Percentiles rank a stretch among this genome's conserved stretches.
Conservation (phyloP, 2,888 invertebrate species). For the Apamea anceps region DNA sequence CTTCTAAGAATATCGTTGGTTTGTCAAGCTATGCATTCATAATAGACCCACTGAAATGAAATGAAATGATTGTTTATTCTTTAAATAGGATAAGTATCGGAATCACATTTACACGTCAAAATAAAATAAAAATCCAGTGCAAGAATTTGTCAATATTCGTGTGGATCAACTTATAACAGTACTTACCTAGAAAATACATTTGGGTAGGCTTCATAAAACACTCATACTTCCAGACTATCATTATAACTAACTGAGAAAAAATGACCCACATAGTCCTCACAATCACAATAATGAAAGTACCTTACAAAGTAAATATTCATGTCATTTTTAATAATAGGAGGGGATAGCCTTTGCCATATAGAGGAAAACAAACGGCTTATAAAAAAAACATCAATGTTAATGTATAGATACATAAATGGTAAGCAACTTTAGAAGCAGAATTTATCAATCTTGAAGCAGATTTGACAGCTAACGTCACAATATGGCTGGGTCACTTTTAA, state of each 20-base stretch:
- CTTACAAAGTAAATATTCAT: no score
- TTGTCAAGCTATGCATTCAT: neutral
- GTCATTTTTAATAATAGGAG: neutral
- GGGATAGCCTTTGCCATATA: neutral
- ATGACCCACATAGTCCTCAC: no score
- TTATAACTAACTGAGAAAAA: neutral
- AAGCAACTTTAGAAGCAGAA: neutral
- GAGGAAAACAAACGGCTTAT: neutral
- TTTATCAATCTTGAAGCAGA: neutral
- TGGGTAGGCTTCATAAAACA: neutral
- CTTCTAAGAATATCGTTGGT: constrained; percentile 18
- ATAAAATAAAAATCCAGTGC: neutral
- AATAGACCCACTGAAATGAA: constrained; percentile 6
- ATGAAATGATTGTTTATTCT: neutral
- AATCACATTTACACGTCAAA: neutral
- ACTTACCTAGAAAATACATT: neutral
- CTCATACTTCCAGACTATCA: neutral
- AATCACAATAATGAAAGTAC: no score
- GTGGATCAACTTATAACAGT: neutral
- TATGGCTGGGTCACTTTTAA: constrained; percentile 32
- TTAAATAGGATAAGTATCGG: neutral
- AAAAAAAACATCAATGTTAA: neutral
- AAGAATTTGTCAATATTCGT: neutral
- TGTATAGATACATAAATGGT: neutral
- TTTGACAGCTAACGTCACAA: constrained; percentile 11